Conservation (phyloP, 2,797 vertebrate species). For the Falco naumanni region DNA sequence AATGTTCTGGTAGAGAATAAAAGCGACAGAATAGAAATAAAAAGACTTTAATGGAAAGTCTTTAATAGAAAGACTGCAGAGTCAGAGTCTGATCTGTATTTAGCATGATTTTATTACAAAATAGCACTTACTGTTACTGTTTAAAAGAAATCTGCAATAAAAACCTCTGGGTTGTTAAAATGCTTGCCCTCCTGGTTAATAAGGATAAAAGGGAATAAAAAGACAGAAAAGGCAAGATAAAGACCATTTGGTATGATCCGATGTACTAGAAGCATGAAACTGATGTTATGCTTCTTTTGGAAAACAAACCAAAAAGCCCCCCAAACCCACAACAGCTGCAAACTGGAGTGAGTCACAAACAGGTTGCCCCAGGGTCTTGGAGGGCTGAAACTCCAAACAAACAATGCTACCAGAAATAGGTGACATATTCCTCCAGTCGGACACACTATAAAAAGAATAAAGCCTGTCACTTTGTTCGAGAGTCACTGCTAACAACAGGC, state of each 20-base stretch:
- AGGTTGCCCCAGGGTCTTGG: not conserved
- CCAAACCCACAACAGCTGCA: not conserved
- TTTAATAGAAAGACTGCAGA: not conserved
- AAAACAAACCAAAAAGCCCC: not conserved
- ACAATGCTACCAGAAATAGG: not conserved
- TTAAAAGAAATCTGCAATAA: not conserved
- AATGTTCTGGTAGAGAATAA: not conserved
- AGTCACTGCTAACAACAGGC: not conserved
- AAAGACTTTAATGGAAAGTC: no score
- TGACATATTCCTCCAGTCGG: not conserved
- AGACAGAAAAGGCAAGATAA: not conserved
- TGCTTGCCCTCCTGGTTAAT: not conserved
- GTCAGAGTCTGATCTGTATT: not conserved
- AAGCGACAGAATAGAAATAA: not conserved
- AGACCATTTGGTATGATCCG: not conserved
- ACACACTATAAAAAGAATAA: not conserved
- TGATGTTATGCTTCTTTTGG: not conserved
- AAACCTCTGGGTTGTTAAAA: not conserved
- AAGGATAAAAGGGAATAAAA: not conserved
- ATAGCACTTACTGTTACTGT: not conserved
- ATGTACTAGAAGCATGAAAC: not conserved
- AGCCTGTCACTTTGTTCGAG: not conserved
- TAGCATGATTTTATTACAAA: not conserved
- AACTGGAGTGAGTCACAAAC: not conserved
- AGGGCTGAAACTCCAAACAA: not conserved